Evolutionary conservation across 2,888 invertebrate genomes (phyloP).

Genomic region (Chouioia cunea): DNA sequence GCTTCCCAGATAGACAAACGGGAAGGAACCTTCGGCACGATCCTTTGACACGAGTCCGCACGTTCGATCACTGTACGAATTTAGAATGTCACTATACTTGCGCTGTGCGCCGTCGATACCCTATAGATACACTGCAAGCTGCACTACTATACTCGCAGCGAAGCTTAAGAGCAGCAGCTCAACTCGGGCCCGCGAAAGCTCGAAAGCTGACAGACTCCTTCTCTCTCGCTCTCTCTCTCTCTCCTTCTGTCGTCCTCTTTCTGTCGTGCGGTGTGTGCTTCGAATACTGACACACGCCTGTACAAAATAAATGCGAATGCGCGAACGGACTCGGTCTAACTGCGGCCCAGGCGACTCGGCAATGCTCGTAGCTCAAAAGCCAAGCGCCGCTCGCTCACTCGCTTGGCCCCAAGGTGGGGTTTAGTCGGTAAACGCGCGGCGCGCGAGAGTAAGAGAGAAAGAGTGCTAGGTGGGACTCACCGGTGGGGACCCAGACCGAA

Average conservation of each 20-base stretch:
- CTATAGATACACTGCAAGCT: too few species aligned
- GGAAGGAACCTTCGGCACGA: too few species aligned
- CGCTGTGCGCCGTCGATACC: too few species aligned
- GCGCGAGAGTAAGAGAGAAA: slow-evolving; percentile 44
- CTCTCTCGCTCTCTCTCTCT: slow-evolving; percentile 7
- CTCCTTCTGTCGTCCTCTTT: neutral
- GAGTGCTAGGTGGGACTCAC: slow-evolving; percentile 36
- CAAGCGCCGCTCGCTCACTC: slow-evolving; percentile 47
- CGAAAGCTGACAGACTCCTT: neutral
- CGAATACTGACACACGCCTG: slow-evolving; percentile 33
- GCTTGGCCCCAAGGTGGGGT: slow-evolving; percentile 38
- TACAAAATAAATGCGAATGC: slow-evolving; percentile 64
- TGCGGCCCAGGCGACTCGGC: slow-evolving; percentile 62
- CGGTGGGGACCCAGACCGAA: slow-evolving; percentile 34
- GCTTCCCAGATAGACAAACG: too few species aligned
- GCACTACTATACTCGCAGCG: too few species aligned
- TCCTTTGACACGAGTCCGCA: too few species aligned
- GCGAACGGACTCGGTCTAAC: slow-evolving; percentile 67
- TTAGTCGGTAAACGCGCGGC: too few species aligned
- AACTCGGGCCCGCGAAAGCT: too few species aligned
- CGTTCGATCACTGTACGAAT: too few species aligned
- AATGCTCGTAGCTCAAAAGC: slow-evolving; percentile 55
- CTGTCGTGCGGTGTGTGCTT: neutral
- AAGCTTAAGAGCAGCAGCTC: too few species aligned
- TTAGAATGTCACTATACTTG: too few species aligned